phyloP scores from a whole-genome alignment of 2,888 invertebrate genomes.

The Hemithea aestivaria region DNA sequence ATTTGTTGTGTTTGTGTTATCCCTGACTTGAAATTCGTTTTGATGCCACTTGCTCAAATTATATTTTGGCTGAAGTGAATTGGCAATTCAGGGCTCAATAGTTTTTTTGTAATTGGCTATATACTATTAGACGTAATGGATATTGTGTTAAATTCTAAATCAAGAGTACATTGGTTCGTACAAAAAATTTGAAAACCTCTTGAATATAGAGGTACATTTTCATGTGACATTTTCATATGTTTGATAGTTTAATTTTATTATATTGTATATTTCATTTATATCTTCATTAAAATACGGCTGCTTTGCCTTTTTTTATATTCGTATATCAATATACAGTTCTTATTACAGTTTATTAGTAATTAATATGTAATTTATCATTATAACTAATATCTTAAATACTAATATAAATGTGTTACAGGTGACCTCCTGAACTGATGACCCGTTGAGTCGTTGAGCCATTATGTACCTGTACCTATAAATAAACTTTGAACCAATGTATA shows the following conservation, averaged over 20 bases:
- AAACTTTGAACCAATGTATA: conserved; percentile 41
- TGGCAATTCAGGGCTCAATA: conserved; percentile 39
- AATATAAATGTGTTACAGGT: conserved; percentile 64
- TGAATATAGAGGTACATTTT: no score
- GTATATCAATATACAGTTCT: neutral
- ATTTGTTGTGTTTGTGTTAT: conserved; percentile 42
- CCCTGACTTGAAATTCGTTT: conserved; percentile 47
- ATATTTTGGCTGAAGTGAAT: conserved; percentile 20
- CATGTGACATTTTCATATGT: no score
- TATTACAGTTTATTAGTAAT: no score
- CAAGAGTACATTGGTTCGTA: conserved; percentile 41
- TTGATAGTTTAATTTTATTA: no score
- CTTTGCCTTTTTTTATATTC: neutral
- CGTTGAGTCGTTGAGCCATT: no score
- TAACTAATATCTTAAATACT: no score
- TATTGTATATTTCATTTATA: conserved; percentile 2
- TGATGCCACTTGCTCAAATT: conserved; percentile 3
- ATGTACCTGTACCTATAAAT: conserved; percentile 30
- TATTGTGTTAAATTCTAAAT: no score
- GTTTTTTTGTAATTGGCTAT: conserved; percentile 44
- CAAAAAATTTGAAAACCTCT: conserved; percentile 1
- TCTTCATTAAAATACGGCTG: neutral
- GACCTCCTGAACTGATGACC: conserved; percentile 49
- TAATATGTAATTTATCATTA: no score
- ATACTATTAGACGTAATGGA: conserved; percentile 30